phyloP scores from a whole-genome alignment of 2,113 vertebrate genomes.

The Chaetodon trifascialis region DNA sequence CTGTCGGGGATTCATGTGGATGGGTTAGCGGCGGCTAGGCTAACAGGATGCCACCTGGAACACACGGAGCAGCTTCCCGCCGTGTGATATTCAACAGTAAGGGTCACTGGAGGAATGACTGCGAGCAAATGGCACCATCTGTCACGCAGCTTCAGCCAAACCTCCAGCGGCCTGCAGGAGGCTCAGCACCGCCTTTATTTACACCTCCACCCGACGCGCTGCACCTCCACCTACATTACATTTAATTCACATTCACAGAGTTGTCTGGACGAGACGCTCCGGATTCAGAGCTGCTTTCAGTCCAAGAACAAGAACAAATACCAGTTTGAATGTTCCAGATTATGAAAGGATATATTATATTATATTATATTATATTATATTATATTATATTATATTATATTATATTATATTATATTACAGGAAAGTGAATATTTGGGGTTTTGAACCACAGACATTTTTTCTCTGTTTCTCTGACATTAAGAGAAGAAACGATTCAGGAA shows the following conservation, averaged over 20 bases:
- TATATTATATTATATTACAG: not conserved
- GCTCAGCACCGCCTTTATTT: not conserved
- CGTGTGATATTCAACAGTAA: conserved; percentile 49
- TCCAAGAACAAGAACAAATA: not conserved
- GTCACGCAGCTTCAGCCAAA: conserved; percentile 15
- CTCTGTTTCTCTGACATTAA: no score
- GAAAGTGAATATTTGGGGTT: not conserved
- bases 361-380: no score
- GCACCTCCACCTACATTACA: not conserved
- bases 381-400: no score
- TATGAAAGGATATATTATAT: no score
- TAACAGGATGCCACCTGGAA: conserved; percentile 36
- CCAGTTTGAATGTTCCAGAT: no score
- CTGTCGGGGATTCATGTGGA: not conserved
- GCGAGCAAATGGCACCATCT: conserved; percentile 60
- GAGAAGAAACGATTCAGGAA: no score
- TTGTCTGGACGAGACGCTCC: no score
- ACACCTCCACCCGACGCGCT: not conserved
- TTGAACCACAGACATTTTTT: no score
- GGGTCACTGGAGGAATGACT: conserved; percentile 59
- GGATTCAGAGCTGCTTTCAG: no score
- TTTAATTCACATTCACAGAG: no score
- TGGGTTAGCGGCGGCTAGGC: conserved; percentile 7
- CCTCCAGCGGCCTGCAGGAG: not conserved
- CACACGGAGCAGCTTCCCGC: conserved; percentile 45